Conservation (phyloP, 1,140 invertebrate species). For the Popillia japonica region DNA sequence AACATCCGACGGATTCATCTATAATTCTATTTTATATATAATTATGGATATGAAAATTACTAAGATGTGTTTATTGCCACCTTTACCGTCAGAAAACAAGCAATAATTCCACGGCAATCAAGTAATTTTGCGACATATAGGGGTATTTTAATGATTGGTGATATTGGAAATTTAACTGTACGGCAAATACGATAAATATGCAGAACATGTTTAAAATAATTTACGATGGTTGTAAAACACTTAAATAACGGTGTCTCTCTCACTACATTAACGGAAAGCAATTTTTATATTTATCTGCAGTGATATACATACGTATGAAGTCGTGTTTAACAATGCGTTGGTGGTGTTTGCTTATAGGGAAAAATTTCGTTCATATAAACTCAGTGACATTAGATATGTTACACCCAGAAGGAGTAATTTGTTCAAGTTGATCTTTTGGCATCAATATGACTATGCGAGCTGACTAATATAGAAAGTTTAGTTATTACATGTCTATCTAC, state of each 20-base stretch:
- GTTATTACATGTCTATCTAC: too few relatives aligned
- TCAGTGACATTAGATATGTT: too few relatives aligned
- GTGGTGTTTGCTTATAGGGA: neutral
- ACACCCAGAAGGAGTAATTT: too few relatives aligned
- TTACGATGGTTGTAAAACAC: neutral
- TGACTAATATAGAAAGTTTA: too few relatives aligned
- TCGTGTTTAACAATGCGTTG: conserved; percentile 1
- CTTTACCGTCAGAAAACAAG: neutral
- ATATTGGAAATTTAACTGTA: neutral
- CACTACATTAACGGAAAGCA: neutral
- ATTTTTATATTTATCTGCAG: conserved; percentile 18
- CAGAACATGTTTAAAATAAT: neutral
- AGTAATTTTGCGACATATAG: neutral
- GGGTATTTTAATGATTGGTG: conserved; percentile 5
- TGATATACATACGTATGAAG: neutral
- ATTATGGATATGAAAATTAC: neutral
- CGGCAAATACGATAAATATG: neutral
- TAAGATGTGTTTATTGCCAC: neutral
- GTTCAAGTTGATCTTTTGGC: too few relatives aligned
- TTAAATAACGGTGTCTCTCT: neutral
- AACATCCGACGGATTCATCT: too few relatives aligned
- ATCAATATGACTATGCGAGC: too few relatives aligned
- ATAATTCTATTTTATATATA: too few relatives aligned
- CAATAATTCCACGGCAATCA: neutral
- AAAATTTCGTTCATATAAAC: conserved; percentile 8